Evolutionary conservation across 2,888 invertebrate species (phyloP).

Genomic region (Ennomos fuscantarius): DNA sequence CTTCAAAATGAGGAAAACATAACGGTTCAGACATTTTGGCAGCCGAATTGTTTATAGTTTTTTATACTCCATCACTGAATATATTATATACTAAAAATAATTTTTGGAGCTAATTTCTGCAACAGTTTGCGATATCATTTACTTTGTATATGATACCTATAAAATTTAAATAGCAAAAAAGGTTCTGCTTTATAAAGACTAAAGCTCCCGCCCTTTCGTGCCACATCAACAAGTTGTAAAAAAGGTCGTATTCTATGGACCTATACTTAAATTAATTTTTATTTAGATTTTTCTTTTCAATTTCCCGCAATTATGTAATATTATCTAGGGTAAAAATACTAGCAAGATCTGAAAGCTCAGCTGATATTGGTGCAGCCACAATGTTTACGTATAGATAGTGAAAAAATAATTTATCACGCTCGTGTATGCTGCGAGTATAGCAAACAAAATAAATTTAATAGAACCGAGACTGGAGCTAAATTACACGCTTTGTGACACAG

Average conservation of each 20-base stretch:
- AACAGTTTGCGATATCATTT: too few species aligned
- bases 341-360: too few species aligned
- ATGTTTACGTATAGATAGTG: conserved; percentile 4
- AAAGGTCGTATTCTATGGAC: too few species aligned
- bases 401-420: conserved; percentile 3
- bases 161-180: too few species aligned
- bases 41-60: conserved; percentile 21
- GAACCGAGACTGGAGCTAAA: conserved; percentile 6
- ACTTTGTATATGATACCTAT: too few species aligned
- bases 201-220: too few species aligned
- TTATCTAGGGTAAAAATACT: too few species aligned
- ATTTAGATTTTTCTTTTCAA: background rate
- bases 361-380: conserved; percentile 1
- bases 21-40: conserved; percentile 19
- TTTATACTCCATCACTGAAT: background rate
- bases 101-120: too few species aligned
- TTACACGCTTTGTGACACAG: background rate
- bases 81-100: too few species aligned
- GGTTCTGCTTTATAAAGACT: too few species aligned
- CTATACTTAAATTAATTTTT: too few species aligned
- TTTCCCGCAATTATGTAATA: background rate
- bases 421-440: background rate
- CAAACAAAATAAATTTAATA: conserved; percentile 13
- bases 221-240: too few species aligned
- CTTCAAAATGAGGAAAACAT: conserved; percentile 8